A percentile compares a stretch with the other conserved stretches of the same genome.
These are phyloP conservation scores for Aporophyla nigra DNA, from an alignment of 2,888 invertebrate genomes.

Conservation along the genomic window DNA sequence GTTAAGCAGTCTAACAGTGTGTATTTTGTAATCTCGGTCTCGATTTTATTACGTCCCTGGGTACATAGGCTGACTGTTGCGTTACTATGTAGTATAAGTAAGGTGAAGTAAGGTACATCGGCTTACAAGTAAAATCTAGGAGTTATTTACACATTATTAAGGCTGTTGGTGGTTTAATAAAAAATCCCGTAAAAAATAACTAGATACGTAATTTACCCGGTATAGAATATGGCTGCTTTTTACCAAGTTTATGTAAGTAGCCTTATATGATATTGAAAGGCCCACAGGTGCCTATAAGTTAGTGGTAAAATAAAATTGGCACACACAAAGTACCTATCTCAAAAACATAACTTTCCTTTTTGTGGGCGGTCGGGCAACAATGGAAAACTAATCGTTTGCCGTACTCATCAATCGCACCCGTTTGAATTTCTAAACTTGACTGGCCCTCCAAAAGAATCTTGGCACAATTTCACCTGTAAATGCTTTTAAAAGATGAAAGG, in stretches of 20 bases:
- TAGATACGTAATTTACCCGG: background rate
- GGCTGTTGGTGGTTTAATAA: background rate
- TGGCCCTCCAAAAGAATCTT: background rate
- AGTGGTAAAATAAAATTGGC: background rate
- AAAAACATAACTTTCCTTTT: background rate
- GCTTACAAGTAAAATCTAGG: background rate
- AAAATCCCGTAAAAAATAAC: background rate
- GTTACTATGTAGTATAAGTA: background rate
- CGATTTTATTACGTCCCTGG: too few relatives aligned
- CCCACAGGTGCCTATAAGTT: background rate
- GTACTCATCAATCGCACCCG: background rate
- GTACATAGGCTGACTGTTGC: too few relatives aligned
- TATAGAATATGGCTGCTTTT: background rate
- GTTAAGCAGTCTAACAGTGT: too few relatives aligned
- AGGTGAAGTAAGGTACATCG: background rate
- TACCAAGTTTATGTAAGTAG: background rate
- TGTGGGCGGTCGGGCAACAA: background rate
- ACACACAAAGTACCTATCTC: background rate
- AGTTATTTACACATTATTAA: background rate
- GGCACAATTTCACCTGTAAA: constrained; percentile 21
- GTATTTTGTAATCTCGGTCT: too few relatives aligned
- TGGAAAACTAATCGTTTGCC: background rate
- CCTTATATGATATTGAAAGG: background rate
- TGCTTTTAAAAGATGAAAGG: constrained; percentile 24
- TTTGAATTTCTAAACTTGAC: constrained; percentile 3